phyloP scores from a whole-genome alignment of 2,797 vertebrate species.

The Sebastes itinus region DNA sequence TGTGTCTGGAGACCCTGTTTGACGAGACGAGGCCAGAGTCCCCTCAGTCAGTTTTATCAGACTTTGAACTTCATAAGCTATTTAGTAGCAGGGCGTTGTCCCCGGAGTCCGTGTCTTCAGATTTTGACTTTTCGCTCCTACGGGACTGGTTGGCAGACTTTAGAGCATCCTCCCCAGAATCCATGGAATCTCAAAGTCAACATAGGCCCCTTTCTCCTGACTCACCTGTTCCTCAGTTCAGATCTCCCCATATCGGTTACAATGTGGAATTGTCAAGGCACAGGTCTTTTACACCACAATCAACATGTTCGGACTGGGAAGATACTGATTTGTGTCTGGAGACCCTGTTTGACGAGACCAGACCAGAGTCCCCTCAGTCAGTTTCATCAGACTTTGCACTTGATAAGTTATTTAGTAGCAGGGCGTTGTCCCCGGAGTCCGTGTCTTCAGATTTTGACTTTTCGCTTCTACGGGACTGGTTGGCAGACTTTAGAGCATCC shows the following conservation, averaged over 20 bases:
- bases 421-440: conserved; percentile 40
- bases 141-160: no score
- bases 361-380: conserved; percentile 39
- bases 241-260: no score
- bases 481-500: conserved; percentile 29
- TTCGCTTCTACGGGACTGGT: not conserved
- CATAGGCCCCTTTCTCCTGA: conserved; percentile 32
- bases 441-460: conserved; percentile 22
- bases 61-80: no score
- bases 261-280: not conserved
- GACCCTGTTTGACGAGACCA: conserved; percentile 25
- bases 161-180: no score
- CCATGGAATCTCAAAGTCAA: not conserved
- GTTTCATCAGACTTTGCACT: conserved; percentile 23
- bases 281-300: conserved; percentile 16
- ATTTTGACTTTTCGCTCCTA: no score
- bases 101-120: no score
- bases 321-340: conserved; percentile 19
- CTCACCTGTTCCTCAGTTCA: conserved; percentile 44
- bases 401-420: conserved; percentile 8
- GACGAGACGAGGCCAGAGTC: no score
- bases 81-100: no score
- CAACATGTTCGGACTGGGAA: conserved; percentile 47
- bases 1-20: no score
- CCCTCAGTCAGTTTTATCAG: no score